These are phyloP conservation scores for Seira musarum DNA, from an alignment of 2,888 invertebrate genomes.

Conservation along the genomic window DNA sequence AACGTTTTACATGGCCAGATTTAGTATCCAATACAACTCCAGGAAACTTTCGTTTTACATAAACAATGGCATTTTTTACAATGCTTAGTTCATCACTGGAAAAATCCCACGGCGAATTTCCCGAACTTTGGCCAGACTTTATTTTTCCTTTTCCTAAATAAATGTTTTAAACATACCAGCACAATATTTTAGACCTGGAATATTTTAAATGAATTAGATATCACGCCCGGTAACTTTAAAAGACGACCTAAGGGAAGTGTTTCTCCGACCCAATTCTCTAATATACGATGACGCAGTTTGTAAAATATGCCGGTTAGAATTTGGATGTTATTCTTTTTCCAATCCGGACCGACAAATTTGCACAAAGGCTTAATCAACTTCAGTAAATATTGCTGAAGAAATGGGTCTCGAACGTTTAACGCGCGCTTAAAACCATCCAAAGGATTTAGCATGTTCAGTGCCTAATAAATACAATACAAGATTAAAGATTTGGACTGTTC, in stretches of 20 bases:
- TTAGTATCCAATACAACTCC: no score
- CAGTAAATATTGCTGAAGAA: constrained; percentile 40
- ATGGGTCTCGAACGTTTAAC: constrained; percentile 16
- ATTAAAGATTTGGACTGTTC: neutral
- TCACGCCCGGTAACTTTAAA: no score
- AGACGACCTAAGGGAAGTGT: neutral
- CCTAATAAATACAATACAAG: constrained; percentile 5
- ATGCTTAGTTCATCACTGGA: no score
- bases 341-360: constrained; percentile 27
- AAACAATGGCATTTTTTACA: no score
- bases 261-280: constrained; percentile 44
- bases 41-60: no score
- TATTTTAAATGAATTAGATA: no score
- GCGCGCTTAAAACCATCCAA: constrained; percentile 14
- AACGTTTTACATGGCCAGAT: no score
- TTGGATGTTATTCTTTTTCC: constrained; percentile 31
- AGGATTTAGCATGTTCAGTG: constrained; percentile 37
- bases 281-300: constrained; percentile 43
- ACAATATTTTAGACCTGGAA: no score
- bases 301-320: constrained; percentile 37
- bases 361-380: constrained; percentile 35
- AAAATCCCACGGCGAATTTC: no score
- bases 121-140: no score
- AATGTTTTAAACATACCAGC: no score
- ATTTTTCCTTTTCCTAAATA: no score